Evolutionary conservation across 2,888 invertebrate genomes (phyloP).

Genomic region (Hypomecis atomaria): DNA sequence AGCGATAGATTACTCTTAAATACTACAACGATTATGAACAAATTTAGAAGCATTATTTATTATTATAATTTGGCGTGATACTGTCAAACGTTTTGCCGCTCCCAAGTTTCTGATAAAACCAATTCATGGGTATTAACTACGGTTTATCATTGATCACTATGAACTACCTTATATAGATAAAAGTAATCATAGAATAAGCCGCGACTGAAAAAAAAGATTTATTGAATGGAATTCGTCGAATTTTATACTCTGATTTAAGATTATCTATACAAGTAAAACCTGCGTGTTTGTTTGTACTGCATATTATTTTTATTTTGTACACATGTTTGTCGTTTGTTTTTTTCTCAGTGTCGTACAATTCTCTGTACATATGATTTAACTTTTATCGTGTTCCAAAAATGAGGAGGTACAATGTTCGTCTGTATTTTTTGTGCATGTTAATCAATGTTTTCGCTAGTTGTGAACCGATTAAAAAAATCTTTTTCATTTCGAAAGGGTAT

Average conservation of each 20-base stretch:
- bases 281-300: not conserved
- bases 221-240: conserved; percentile 11
- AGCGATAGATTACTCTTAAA: not conserved
- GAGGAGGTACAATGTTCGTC: no score
- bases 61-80: conserved; percentile 1
- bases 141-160: conserved; percentile 15
- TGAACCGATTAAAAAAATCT: no score
- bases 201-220: not conserved
- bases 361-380: no score
- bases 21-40: not conserved
- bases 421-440: no score
- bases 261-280: not conserved
- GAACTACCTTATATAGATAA: conserved; percentile 25
- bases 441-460: no score
- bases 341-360: no score
- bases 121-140: conserved; percentile 17
- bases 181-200: conserved; percentile 15
- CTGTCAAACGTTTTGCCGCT: conserved; percentile 11
- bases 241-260: conserved; percentile 2
- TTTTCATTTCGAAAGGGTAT: no score
- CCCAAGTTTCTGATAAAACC: conserved; percentile 11
- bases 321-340: no score
- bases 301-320: not conserved
- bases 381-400: no score
- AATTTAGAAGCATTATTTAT: conserved; percentile 7